These are phyloP conservation scores for Cyanoramphus novaezelandiae DNA, from an alignment of 2,113 vertebrate species.

Conservation along the genomic window DNA sequence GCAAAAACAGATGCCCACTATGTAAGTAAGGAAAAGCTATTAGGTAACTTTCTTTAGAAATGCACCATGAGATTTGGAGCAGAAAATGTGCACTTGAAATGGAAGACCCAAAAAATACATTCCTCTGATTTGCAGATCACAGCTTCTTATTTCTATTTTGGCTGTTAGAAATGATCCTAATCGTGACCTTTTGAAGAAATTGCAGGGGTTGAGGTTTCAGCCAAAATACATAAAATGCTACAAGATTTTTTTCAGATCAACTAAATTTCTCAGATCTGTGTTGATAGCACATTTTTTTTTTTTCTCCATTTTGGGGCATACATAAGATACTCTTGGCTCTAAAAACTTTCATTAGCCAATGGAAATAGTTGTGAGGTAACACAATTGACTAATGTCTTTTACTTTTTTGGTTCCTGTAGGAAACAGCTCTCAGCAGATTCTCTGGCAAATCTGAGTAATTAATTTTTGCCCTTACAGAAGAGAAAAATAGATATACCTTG, in stretches of 20 bases:
- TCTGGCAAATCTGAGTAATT: background rate
- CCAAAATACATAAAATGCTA: background rate
- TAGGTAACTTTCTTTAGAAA: background rate
- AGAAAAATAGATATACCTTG: conserved; percentile 1
- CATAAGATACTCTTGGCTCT: background rate
- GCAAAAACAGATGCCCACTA: background rate
- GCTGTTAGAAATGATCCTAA: background rate
- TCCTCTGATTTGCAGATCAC: background rate
- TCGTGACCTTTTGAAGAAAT: background rate
- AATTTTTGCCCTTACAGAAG: background rate
- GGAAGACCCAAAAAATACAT: background rate
- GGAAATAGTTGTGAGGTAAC: background rate
- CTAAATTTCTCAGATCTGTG: background rate
- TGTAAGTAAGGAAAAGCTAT: background rate
- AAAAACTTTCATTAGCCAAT: background rate
- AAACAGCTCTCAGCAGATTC: background rate
- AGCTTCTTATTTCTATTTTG: background rate
- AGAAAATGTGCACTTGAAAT: background rate
- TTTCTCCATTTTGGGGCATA: background rate
- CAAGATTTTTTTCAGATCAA: background rate
- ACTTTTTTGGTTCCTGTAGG: background rate
- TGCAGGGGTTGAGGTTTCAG: background rate
- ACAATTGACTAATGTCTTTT: background rate
- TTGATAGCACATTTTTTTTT: background rate
- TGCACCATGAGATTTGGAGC: background rate